Evolutionary conservation across 1,140 invertebrate species (phyloP), one percentile per base, ranked within the genome.

Genomic region (Palaemon carinicauda): DNA sequence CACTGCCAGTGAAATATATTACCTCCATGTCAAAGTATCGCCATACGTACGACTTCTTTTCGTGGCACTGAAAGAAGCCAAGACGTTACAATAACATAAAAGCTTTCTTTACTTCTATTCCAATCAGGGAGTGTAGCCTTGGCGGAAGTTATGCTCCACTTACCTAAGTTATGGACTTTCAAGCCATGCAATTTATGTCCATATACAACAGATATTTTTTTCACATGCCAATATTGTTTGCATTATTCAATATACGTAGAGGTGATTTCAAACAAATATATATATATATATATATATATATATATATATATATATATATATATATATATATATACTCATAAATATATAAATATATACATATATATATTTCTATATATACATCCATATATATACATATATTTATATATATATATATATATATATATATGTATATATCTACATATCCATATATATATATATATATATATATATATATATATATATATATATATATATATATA

Each of bases 391-490:
- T n/a, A n/a, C n/a, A 29, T 19, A 33, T 81, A 24, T 50, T 19
- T 71, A 56, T 21, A 52, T 54, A 51, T n/a, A 52, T 79, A 31
- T 29, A 52, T 80, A 31, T 7, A 31, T 60, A 29, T n/a, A 52
- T 31, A 52, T n/a, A 24, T 60, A 52, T 60, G 24, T 56, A 52
- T 15, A 52, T 60, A 52, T 0, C 24, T 27, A 31, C 41, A 41
- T 12, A 9, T 12, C 12, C 41, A 9, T 12, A 31, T 71, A 54
- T 81, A 41, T 81, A 54, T 56, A 14, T 56, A 33, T 69, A 56
- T 73, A 73, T 31, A 15, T 73, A 73, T 73, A 15, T 73, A 77
- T 77, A n/a, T 77, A 73, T 73, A 15, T 73, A 73, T 73, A 15
- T 73, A 73, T 15, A 21, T 21, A 73, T 50, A n/a, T 77, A 14